Percentiles rank a stretch among this genome's conserved stretches.
These are phyloP conservation scores for Heliconius hewitsoni DNA, from an alignment of 1,140 invertebrate genomes.

Conservation along the genomic window DNA sequence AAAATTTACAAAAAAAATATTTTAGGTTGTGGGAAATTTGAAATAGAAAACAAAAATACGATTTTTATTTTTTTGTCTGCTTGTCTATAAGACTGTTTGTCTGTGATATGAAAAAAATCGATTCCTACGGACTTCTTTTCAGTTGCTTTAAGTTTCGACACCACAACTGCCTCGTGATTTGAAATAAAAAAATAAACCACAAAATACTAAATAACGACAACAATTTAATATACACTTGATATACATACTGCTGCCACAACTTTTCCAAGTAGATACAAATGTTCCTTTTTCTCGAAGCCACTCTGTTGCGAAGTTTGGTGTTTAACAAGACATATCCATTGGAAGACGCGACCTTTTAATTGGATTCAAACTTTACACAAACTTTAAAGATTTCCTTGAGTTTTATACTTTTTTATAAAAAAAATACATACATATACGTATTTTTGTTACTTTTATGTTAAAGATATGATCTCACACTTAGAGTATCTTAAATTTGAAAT, in stretches of 20 bases:
- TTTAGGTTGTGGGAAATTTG: too few relatives aligned
- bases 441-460: background rate
- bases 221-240: slow-evolving; percentile 13
- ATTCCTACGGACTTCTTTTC: background rate
- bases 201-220: background rate
- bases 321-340: slow-evolving; percentile 27
- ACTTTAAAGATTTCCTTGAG: background rate
- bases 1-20: too few relatives aligned
- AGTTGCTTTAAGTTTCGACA: background rate
- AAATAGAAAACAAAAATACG: too few relatives aligned
- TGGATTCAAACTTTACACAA: slow-evolving; percentile 20
- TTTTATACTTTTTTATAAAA: background rate
- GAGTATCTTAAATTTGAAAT: too few relatives aligned
- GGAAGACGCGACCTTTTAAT: slow-evolving; percentile 22
- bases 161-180: background rate
- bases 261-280: slow-evolving; percentile 23
- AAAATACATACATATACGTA: too few relatives aligned
- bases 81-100: too few relatives aligned
- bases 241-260: slow-evolving; percentile 24
- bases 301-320: background rate
- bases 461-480: background rate
- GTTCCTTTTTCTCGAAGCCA: slow-evolving; percentile 11
- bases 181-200: background rate
- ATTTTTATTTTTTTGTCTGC: too few relatives aligned
- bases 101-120: too few relatives aligned